Conservation (phyloP, 1,140 invertebrate genomes). For the Drosophila albomicans region DNA sequence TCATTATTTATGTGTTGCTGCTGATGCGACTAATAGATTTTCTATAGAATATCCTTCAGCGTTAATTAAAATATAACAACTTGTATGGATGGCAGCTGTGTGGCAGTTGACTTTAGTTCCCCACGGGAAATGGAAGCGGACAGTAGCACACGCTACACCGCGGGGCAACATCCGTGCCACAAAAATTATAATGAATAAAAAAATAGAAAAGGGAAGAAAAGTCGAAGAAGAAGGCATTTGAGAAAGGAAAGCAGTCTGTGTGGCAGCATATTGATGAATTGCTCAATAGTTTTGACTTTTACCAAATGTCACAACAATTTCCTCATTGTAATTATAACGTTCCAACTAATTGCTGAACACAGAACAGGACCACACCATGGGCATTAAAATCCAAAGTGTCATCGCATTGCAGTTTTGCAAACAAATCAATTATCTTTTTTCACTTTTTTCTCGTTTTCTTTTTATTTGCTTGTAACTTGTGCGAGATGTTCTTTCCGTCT, state of each 20-base stretch:
- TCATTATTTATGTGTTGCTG: no score
- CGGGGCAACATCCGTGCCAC: constrained; percentile 60
- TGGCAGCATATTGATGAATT: constrained; percentile 70
- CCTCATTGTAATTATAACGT: constrained; percentile 47
- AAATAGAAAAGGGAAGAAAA: constrained; percentile 15
- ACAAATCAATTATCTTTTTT: constrained; percentile 73
- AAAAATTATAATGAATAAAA: not conserved
- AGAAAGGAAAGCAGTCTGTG: constrained; percentile 53
- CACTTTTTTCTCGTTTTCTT: constrained; percentile 31
- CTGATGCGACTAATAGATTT: no score
- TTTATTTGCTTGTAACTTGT: constrained; percentile 49
- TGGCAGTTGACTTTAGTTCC: not conserved
- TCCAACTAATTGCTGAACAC: constrained; percentile 57
- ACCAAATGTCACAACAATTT: constrained; percentile 72
- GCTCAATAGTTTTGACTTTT: constrained; percentile 56
- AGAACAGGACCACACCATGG: constrained; percentile 64
- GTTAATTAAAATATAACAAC: not conserved
- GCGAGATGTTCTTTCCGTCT: constrained; percentile 26
- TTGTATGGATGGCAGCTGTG: not conserved
- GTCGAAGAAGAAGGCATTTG: constrained; percentile 29
- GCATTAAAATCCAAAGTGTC: constrained; percentile 66
- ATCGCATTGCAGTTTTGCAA: constrained; percentile 78
- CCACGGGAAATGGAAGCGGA: constrained; percentile 18
- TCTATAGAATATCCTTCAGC: not conserved
- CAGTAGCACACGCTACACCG: constrained; percentile 75